These are phyloP conservation scores for Ahaetulla prasina DNA, from an alignment of 2,113 vertebrate genomes.

Conservation along the genomic window DNA sequence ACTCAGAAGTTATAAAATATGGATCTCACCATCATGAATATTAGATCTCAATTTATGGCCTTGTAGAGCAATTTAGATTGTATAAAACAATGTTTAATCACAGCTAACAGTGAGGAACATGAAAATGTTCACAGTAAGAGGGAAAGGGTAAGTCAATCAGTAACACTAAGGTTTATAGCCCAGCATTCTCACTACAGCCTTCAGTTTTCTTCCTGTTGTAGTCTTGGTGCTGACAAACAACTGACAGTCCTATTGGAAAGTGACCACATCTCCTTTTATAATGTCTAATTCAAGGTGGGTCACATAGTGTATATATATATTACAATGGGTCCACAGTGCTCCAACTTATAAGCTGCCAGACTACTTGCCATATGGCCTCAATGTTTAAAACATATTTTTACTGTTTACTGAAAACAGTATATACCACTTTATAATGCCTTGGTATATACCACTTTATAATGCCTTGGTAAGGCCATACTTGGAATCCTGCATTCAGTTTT, in stretches of 20 bases:
- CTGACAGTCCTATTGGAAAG: neutral
- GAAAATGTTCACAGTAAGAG: constrained; percentile 33
- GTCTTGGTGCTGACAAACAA: neutral
- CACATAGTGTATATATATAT: neutral
- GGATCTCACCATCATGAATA: constrained; percentile 39
- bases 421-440: too few species aligned
- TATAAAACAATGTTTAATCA: constrained; percentile 42
- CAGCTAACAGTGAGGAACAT: constrained; percentile 42
- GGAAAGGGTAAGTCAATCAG: constrained; percentile 31
- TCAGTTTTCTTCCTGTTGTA: too few species aligned
- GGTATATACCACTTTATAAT: too few species aligned
- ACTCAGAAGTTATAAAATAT: constrained; percentile 31
- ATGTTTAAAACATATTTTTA: neutral
- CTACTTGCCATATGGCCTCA: neutral
- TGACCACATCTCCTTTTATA: neutral
- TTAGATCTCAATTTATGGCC: constrained; percentile 31
- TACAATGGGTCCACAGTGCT: neutral
- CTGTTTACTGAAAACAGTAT: too few species aligned
- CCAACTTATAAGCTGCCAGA: neutral
- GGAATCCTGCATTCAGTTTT: too few species aligned
- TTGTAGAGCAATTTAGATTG: constrained; percentile 34
- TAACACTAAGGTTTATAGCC: neutral
- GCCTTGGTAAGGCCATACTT: too few species aligned
- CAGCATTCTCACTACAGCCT: neutral
- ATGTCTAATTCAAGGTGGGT: neutral